Evolutionary conservation across 2,113 vertebrate species (phyloP).

Genomic region (Nycticebus coucang): DNA sequence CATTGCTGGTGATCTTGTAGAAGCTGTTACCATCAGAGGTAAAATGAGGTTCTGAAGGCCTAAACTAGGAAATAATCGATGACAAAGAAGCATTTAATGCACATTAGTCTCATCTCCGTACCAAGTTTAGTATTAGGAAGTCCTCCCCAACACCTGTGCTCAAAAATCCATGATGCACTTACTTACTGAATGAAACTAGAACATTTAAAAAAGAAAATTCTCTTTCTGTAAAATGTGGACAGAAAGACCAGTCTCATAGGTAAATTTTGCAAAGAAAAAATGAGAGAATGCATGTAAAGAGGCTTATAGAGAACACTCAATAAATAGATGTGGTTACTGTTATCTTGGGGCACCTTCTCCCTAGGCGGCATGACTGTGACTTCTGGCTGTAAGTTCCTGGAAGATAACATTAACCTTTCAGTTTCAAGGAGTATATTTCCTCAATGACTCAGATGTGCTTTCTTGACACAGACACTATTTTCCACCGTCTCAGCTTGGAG

Average conservation of each 20-base stretch:
- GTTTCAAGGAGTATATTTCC: neutral
- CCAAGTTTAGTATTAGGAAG: neutral
- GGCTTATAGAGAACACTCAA: neutral
- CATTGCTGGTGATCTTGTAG: conserved; percentile 93
- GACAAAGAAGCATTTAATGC: conserved; percentile 16
- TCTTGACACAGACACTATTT: conserved; percentile 24
- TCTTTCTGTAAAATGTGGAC: conserved; percentile 3
- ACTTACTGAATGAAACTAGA: conserved; percentile 36
- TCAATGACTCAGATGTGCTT: neutral
- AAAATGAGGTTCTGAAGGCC: conserved; percentile 91
- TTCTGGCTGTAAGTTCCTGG: neutral
- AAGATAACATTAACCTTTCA: neutral
- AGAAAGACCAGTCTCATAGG: neutral
- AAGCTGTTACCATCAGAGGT: conserved; percentile 88
- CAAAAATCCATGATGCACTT: conserved; percentile 32
- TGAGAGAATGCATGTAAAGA: neutral
- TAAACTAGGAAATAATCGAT: conserved; percentile 88
- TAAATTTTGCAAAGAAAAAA: neutral
- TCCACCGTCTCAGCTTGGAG: conserved; percentile 43
- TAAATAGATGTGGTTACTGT: neutral
- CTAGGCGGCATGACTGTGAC: neutral
- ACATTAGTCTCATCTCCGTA: neutral
- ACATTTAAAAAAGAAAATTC: neutral
- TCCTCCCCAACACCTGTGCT: neutral
- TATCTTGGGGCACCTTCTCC: neutral